Conservation (phyloP, 2,113 vertebrate genomes). For the Odocoileus hemionus region DNA sequence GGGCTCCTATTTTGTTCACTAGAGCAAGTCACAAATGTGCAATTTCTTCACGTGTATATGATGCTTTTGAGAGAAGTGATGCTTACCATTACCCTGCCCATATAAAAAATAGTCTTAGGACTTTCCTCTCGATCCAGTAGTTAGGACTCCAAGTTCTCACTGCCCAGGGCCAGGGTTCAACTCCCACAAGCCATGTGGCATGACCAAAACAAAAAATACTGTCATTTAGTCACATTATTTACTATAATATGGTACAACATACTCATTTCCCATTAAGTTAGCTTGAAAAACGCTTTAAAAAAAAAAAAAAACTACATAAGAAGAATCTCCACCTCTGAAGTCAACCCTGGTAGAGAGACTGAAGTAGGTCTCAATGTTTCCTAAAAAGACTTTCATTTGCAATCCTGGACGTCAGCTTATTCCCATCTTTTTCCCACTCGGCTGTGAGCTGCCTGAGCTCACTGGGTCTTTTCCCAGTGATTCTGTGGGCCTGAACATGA, state of each 20-base stretch:
- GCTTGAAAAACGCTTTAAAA: neutral
- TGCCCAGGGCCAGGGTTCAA: neutral
- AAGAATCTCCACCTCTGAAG: neutral
- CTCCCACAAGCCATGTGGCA: neutral
- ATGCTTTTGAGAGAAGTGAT: neutral
- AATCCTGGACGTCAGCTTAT: neutral
- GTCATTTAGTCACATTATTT: neutral
- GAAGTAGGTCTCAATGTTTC: neutral
- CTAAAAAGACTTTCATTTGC: neutral
- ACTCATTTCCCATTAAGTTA: neutral
- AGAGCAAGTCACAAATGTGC: neutral
- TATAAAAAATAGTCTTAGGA: neutral
- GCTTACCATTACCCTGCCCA: fast-evolving
- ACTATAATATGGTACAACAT: neutral
- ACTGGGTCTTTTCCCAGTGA: neutral
- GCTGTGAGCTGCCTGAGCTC: neutral
- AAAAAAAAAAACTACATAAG: neutral
- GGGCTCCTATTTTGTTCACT: neutral
- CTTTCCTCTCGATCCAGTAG: neutral
- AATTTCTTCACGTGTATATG: no score
- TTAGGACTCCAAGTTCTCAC: neutral
- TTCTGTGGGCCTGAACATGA: neutral
- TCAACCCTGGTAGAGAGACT: neutral
- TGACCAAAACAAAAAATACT: neutral
- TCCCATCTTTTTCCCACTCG: neutral